phyloP scores from a whole-genome alignment of 2,113 vertebrate genomes.

The Pomatorhinus ruficollis region DNA sequence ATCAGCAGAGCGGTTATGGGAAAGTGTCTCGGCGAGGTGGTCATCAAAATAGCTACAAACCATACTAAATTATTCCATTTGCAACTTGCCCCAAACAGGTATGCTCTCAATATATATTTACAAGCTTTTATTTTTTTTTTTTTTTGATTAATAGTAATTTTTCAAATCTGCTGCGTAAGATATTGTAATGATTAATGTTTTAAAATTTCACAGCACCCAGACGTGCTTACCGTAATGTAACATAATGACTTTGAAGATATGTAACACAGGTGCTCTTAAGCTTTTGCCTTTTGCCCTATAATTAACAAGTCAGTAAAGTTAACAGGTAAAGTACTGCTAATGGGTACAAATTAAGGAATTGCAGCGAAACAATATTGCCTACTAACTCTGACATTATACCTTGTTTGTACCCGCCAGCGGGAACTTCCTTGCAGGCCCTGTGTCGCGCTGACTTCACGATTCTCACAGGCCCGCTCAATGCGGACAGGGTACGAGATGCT shows the following conservation, averaged over 20 bases:
- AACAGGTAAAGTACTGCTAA: slow-evolving; percentile 99
- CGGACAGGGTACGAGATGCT: slow-evolving; percentile 99
- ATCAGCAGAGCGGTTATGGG: slow-evolving; percentile 96
- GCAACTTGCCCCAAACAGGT: slow-evolving; percentile 86
- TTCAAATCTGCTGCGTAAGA: slow-evolving; percentile 81
- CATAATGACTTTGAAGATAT: slow-evolving; percentile 91
- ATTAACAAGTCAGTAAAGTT: slow-evolving; percentile 96
- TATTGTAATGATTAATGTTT: slow-evolving; percentile 80
- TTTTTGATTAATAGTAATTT: slow-evolving; percentile 77
- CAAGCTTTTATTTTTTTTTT: not conserved
- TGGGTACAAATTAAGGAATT: slow-evolving; percentile 99
- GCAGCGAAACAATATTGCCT: slow-evolving; percentile 94
- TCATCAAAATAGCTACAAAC: slow-evolving; percentile 99
- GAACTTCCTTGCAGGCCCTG: slow-evolving; percentile 99
- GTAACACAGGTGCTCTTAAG: slow-evolving; percentile 84
- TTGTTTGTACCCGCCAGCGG: slow-evolving; percentile 99
- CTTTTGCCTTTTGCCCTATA: slow-evolving; percentile 88
- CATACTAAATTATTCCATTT: slow-evolving; percentile 92
- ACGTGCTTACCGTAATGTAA: slow-evolving; percentile 97
- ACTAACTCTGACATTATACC: slow-evolving; percentile 99
- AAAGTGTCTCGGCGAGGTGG: slow-evolving; percentile 95
- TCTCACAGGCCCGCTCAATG: slow-evolving; percentile 99
- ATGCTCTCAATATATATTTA: slow-evolving; percentile 72
- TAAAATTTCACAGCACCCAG: slow-evolving; percentile 96
- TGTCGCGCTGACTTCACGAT: slow-evolving; percentile 99